These are phyloP conservation scores for Pseudomugil tenellus DNA, from an alignment of 2,797 vertebrate genomes.

Conservation along the genomic window DNA sequence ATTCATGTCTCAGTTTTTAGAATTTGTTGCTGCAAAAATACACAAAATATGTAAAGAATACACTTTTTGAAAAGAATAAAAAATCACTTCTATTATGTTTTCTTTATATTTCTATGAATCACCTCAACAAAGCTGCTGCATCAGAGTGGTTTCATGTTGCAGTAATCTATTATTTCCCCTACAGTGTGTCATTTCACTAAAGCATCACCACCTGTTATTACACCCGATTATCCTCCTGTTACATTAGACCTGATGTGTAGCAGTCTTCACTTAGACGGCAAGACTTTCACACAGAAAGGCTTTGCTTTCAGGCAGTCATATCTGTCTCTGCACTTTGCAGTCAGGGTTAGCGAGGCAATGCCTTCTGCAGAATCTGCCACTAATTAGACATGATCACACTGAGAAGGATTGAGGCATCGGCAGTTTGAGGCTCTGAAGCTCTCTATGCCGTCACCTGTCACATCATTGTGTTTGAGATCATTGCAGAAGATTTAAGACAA, in stretches of 20 bases:
- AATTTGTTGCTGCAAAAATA: too few relatives aligned
- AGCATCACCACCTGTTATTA: slow-evolving; percentile 26
- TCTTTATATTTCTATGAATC: not conserved
- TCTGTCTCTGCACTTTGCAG: slow-evolving; percentile 7
- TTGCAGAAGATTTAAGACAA: slow-evolving; percentile 7
- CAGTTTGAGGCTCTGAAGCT: not conserved
- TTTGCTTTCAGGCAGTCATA: slow-evolving; percentile 15
- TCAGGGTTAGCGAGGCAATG: not conserved
- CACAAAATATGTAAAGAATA: too few relatives aligned
- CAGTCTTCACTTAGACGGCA: slow-evolving; percentile 36
- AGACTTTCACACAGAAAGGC: slow-evolving; percentile 21
- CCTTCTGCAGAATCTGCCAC: not conserved
- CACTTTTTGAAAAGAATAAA: too few relatives aligned
- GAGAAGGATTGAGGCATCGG: not conserved
- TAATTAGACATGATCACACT: not conserved
- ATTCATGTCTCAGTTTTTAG: slow-evolving; percentile 21
- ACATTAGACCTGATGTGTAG: slow-evolving; percentile 28
- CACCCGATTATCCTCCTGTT: slow-evolving; percentile 44
- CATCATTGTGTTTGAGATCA: not conserved
- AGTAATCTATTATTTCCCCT: slow-evolving; percentile 5
- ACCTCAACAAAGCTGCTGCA: not conserved
- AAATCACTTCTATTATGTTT: too few relatives aligned
- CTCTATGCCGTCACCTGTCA: slow-evolving; percentile 9
- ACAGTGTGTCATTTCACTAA: slow-evolving; percentile 34
- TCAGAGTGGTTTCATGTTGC: not conserved